These are phyloP conservation scores for Andricus curvator DNA, from an alignment of 2,888 invertebrate genomes.

Conservation along the genomic window DNA sequence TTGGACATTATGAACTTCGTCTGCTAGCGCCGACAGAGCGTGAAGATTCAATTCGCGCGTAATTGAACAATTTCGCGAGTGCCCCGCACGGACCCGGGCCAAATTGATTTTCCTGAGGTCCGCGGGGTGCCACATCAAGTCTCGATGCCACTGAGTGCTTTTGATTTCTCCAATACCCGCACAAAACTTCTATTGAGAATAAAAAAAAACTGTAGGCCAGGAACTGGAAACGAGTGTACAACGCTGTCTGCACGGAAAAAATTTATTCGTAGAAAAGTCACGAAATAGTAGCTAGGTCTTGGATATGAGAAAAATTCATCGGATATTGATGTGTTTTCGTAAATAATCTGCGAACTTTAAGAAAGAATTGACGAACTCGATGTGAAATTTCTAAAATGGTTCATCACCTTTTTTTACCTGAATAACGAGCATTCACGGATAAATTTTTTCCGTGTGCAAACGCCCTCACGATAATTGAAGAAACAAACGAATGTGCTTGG, in stretches of 20 bases:
- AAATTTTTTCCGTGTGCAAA: too few species aligned
- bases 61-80: constrained; percentile 59
- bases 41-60: constrained; percentile 55
- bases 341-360: too few species aligned
- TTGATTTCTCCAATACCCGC: constrained; percentile 25
- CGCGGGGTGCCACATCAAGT: constrained; percentile 28
- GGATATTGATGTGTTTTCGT: too few species aligned
- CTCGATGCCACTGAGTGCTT: constrained; percentile 6
- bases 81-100: constrained; percentile 49
- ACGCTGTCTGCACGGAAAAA: too few species aligned
- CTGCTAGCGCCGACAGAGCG: constrained; percentile 41
- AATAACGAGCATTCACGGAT: too few species aligned
- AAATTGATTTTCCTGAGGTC: constrained; percentile 58
- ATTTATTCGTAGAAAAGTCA: too few species aligned
- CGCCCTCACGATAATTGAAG: neutral
- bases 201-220: neutral
- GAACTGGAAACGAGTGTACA: constrained; percentile 6
- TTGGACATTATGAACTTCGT: constrained; percentile 19
- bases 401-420: too few species aligned
- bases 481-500: neutral
- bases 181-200: neutral
- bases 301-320: too few species aligned
- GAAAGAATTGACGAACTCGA: too few species aligned
- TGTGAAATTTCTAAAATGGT: too few species aligned
- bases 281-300: too few species aligned